Evolutionary conservation across 2,888 invertebrate species (phyloP), one percentile per base, ranked within the genome.

Genomic region (Palloptera scutellata): DNA sequence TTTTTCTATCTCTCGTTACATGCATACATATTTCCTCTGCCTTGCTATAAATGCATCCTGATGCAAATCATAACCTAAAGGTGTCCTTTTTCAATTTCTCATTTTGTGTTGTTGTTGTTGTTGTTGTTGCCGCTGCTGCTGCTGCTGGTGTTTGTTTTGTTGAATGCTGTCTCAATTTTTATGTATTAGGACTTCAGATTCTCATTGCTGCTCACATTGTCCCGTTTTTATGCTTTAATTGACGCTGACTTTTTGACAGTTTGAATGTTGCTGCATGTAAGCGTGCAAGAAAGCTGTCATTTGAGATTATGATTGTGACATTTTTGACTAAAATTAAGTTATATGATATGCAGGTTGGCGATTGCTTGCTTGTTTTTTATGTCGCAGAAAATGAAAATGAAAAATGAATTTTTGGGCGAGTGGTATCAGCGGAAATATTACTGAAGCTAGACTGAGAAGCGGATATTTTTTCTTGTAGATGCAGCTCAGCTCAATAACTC

Each of bases 231-330:
- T 76, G 75, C 76, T 79, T 77, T 81, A 79, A 81, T 81, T 81
- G 79, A 81, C 76, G 78, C 77, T 80, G 81, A 80, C 82, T 81
- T 81, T 82, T 76, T 80, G 81, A 82, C 81, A 82, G 80, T 79
- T 81, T 78, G 75, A 76, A 79, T 65, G 61, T 60, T 70, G 66
- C 52, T 66, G 62, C 64, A 53, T 58, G 68, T 64, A 55, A 69
- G 41, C 67, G 69, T 70, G 75, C 41, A 53, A 62, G 63, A 62
- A 68, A 60, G 55, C 57, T 63, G 64, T 66, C 43, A 62, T 51
- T 69, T 67, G 73, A 71, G 69, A 72, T 67, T 72, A 71, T 66
- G 62, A 62, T 62, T 71, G 63, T 64, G 65, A 67, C 66, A 66
- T 58, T 68, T 67, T 61, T 69, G 69, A 69, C 63, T 67, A 48